Percentiles rank a stretch among this genome's conserved stretches.
Conservation (phyloP, 2,797 vertebrate species). For the Aphelocoma californica region DNA sequence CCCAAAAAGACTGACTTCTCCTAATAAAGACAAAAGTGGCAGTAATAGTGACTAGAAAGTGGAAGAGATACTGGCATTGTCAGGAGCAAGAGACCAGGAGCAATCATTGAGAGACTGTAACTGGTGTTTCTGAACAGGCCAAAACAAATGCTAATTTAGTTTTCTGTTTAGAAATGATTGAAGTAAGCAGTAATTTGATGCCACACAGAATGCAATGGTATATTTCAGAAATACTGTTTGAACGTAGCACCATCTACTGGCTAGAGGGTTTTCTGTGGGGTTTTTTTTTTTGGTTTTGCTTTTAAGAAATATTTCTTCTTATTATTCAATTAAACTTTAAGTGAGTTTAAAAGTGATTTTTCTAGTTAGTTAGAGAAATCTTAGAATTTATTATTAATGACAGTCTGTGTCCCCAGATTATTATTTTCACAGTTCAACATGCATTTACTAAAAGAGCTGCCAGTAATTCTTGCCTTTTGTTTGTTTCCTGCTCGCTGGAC, state of each 20-base stretch:
- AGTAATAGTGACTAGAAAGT: neutral
- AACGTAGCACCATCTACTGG: slow-evolving; percentile 63
- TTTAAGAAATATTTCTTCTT: neutral
- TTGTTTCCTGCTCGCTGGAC: neutral
- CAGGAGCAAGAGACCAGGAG: neutral
- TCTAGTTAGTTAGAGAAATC: neutral
- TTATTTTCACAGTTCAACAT: neutral
- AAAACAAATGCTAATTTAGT: neutral
- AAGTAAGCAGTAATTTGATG: neutral
- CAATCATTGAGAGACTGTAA: neutral
- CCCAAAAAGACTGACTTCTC: neutral
- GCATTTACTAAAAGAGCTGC: neutral
- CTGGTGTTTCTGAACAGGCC: neutral
- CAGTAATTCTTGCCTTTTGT: neutral
- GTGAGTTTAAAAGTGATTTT: neutral
- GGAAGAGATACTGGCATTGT: neutral
- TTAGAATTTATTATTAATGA: neutral
- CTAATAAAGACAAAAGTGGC: neutral
- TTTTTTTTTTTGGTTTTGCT: neutral
- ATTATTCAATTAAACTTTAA: neutral
- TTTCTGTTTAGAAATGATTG: neutral
- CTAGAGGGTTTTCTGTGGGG: accelerated
- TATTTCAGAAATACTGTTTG: slow-evolving; percentile 1
- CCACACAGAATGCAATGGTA: accelerated
- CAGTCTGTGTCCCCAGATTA: neutral